phyloP scores from a whole-genome alignment of 2,888 invertebrate genomes.

The Nomada fucata region DNA sequence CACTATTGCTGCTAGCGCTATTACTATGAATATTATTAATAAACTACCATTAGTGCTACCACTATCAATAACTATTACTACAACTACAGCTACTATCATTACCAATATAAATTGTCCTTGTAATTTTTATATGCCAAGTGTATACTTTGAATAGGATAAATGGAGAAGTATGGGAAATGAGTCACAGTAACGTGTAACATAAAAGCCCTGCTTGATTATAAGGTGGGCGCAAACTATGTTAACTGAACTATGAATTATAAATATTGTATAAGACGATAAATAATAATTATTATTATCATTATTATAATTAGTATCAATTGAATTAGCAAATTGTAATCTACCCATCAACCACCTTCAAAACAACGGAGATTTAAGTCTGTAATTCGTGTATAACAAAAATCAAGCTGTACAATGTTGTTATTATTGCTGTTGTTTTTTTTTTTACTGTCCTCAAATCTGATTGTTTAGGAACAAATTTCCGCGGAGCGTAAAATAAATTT shows the following conservation, averaged over 20 bases:
- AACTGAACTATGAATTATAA: constrained; percentile 74
- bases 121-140: constrained; percentile 79
- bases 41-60: constrained; percentile 59
- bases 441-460: constrained; percentile 59
- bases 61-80: constrained; percentile 65
- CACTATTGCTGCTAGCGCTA: constrained; percentile 65
- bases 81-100: constrained; percentile 64
- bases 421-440: constrained; percentile 63
- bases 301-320: constrained; percentile 67
- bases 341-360: constrained; percentile 52
- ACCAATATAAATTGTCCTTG: constrained; percentile 76
- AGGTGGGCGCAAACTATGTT: constrained; percentile 61
- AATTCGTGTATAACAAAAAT: constrained; percentile 70
- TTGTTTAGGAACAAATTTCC: constrained; percentile 14
- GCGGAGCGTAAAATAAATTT: neutral
- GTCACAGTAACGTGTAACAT: constrained; percentile 66
- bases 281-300: constrained; percentile 73
- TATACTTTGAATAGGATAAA: constrained; percentile 75
- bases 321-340: constrained; percentile 65
- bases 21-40: constrained; percentile 55
- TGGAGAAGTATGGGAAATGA: constrained; percentile 30
- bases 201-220: constrained; percentile 46
- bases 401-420: constrained; percentile 69
- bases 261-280: constrained; percentile 75
- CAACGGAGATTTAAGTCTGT: constrained; percentile 65